Evolutionary conservation across 2,797 vertebrate species (phyloP).

Genomic region (Chiloscyllium punctatum): DNA sequence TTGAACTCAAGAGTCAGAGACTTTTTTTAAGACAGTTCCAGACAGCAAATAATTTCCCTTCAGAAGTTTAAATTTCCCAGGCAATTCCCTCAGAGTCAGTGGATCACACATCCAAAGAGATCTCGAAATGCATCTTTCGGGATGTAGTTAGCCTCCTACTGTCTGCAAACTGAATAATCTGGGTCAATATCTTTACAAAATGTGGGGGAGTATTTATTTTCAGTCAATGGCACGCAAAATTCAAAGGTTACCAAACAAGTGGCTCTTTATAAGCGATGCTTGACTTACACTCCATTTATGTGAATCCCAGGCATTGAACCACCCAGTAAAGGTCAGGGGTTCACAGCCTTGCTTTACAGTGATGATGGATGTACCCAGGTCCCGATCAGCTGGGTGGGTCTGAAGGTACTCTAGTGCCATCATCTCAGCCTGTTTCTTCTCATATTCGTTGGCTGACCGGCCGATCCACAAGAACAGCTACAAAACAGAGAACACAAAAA

Average conservation of each 20-base stretch:
- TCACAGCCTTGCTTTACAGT: slow-evolving; percentile 76
- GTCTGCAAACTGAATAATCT: too few species aligned
- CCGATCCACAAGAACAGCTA: slow-evolving; percentile 86
- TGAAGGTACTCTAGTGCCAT: slow-evolving; percentile 69
- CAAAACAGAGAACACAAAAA: slow-evolving; percentile 18
- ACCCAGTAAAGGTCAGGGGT: slow-evolving; percentile 81
- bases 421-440: slow-evolving; percentile 66
- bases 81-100: too few species aligned
- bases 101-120: too few species aligned
- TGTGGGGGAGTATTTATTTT: not conserved
- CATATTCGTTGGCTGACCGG: slow-evolving; percentile 64
- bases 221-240: too few species aligned
- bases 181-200: not conserved
- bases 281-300: slow-evolving; percentile 84
- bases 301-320: slow-evolving; percentile 85
- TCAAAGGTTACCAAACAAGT: too few species aligned
- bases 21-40: too few species aligned
- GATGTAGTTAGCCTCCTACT: too few species aligned
- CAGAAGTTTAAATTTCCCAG: too few species aligned
- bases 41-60: too few species aligned
- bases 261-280: not conserved
- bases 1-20: too few species aligned
- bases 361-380: slow-evolving; percentile 66
- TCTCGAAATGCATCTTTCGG: too few species aligned
- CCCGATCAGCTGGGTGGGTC: slow-evolving; percentile 73